Evolutionary conservation across 2,113 vertebrate species (phyloP).

Genomic region (Pteropus alecto): DNA sequence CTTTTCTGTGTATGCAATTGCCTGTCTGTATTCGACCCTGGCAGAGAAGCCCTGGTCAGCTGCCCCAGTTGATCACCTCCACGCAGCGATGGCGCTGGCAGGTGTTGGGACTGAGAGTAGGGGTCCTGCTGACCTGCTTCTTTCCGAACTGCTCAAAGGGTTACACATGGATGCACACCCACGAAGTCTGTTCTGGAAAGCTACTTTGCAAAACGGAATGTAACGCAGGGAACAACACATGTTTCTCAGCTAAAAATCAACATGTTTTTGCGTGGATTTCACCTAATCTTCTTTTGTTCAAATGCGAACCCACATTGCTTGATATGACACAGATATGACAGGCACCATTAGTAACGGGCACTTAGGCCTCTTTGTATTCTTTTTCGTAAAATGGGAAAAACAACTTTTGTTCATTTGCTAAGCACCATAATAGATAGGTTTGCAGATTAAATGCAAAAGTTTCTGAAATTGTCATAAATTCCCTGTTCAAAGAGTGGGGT

Average conservation of each 20-base stretch:
- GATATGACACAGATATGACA: not conserved
- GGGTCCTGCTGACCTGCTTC: not conserved
- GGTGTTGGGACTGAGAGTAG: not conserved
- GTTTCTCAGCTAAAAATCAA: not conserved
- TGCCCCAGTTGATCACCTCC: not conserved
- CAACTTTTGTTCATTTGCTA: not conserved
- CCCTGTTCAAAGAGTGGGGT: not conserved
- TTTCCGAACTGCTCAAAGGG: not conserved
- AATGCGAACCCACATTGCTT: not conserved
- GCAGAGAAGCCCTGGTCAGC: not conserved
- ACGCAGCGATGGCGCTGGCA: not conserved
- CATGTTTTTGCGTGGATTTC: not conserved
- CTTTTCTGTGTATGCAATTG: not conserved
- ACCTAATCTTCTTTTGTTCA: slow-evolving; percentile 1
- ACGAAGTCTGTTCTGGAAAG: not conserved
- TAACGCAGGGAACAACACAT: not conserved
- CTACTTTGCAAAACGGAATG: not conserved
- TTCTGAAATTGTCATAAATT: not conserved
- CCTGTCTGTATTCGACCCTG: not conserved
- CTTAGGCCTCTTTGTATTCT: not conserved
- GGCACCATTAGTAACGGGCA: not conserved
- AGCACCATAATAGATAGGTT: not conserved
- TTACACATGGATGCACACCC: too few species aligned
- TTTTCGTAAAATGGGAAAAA: not conserved
- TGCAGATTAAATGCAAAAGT: not conserved